Evolutionary conservation across 2,888 invertebrate genomes (phyloP), one percentile per base, ranked within the genome.

Genomic region (Lasioglossum morio): DNA sequence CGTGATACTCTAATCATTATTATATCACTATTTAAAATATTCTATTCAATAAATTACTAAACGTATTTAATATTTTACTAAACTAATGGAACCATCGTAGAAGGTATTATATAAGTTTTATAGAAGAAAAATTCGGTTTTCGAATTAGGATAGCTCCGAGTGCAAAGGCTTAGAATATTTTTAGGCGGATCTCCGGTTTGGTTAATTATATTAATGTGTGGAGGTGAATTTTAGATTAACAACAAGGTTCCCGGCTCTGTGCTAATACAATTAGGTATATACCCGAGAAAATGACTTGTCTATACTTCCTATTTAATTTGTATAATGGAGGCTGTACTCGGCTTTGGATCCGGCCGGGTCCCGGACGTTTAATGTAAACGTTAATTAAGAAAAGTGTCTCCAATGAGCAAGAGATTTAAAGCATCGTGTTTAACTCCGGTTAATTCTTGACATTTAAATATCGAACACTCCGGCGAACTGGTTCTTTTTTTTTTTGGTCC

Each of bases 231-330:
- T 8, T 12, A 37, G 37, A 40, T 37, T 4, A 70, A 0, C 37
- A 37, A 70, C 37, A 70, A 1, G 69, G 23, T 0, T 16, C 14
- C 1, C n/a, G 4, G 23, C 4, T 4, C 10, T 37, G n/a, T n/a
- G 69, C 23, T 70, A 70, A 40, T n/a, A n/a, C n/a, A 40, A 70
- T 40, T 40, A 40, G 23, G 4, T 40, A n/a, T 37, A 70, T n/a
- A 40, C 23, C 40, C 12, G 37, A 37, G 69, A 70, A 70, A 72
- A 81, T 74, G 75, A 76, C 78, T 85, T 82, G 85, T 83, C 87
- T 76, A 57, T 63, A 70, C 69, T 23, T n/a, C n/a, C 69, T 37
- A 37, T 37, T 69, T 70, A 70, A 70, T 70, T 70, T 70, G 69
- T 40, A 40, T 70, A 70, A 70, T 70, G 69, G 69, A 48, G 23